Evolutionary conservation across 2,113 vertebrate genomes (phyloP).

Genomic region (Clarias gariepinus): DNA sequence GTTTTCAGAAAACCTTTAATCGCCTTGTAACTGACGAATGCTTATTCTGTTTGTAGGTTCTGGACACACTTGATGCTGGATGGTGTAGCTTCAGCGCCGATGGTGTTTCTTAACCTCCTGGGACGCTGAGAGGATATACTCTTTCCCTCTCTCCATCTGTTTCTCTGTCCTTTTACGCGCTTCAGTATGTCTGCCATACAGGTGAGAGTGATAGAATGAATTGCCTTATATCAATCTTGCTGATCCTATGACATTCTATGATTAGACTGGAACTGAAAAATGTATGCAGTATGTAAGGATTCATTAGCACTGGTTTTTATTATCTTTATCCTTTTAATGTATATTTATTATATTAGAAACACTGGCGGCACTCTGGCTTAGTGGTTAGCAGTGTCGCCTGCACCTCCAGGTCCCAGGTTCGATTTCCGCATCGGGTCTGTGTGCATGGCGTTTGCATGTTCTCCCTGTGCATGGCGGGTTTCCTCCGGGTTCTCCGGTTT

Average conservation of each 20-base stretch:
- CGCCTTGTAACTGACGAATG: neutral
- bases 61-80: conserved; percentile 26
- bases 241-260: too few species aligned
- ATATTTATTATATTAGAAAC: neutral
- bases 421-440: neutral
- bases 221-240: neutral
- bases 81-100: conserved; percentile 43
- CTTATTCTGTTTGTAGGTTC: neutral
- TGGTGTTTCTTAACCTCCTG: conserved; percentile 38
- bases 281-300: neutral
- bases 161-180: conserved; percentile 39
- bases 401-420: too few species aligned
- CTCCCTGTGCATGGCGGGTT: too few species aligned
- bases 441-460: neutral
- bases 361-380: too few species aligned
- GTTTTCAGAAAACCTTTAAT: neutral
- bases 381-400: too few species aligned
- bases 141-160: conserved; percentile 23
- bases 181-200: conserved; percentile 73
- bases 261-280: neutral
- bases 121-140: conserved; percentile 43
- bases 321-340: neutral
- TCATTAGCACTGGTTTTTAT: neutral
- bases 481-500: too few species aligned
- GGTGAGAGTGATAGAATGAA: conserved; percentile 57